Evolutionary conservation across 2,888 invertebrate genomes (phyloP), one percentile per base, ranked within the genome.

Genomic region (Dolichopus griseipennis): DNA sequence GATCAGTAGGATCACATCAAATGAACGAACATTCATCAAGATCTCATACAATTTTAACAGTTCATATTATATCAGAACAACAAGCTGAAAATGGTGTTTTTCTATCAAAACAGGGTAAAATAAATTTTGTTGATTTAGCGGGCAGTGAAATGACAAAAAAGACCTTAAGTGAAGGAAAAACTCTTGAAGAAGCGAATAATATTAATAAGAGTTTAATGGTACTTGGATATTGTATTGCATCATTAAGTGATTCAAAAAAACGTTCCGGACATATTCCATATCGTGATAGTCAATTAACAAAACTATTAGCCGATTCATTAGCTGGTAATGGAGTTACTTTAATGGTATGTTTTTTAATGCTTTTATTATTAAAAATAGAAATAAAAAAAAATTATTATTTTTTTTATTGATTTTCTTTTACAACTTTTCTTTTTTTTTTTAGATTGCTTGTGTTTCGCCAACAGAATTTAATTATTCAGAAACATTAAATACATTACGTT

Each of bases 101-200:
- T 74, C 89, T 95, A 74, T 92, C 94, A 52, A 90, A 93, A 73
- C 92, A 94, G 75, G 97, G 97, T 34, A 97, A 97, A 83, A 90
- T 97, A 68, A 95, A 95, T 83, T 95, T 97, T 79, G 96, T 97
- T 9, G 97, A 97, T 81, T 83, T 97, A 70, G 97, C 97, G 0
- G 96, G 97, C n/a, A 95, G 95, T 76, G 96, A 97, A 83, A 93
- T 96, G 88, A 95, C 95, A 6, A 96, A 95, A 78, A 91, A 91
- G 79, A 96, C 93, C 0, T 88, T 89, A 74, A 93, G 91, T 78
- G 91, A 90, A 75, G 95, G 91, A 66, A 93, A 90, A 80, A 94
- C 93, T 0, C 80, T 95, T 72, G 92, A 93, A 76, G 97, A 97
- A 78, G 95, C 96, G 0, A 97, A 97, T 78, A 97, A 96, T 80